Evolutionary conservation across 2,888 invertebrate genomes (phyloP).

Genomic region (Parascotia fuliginaria): DNA sequence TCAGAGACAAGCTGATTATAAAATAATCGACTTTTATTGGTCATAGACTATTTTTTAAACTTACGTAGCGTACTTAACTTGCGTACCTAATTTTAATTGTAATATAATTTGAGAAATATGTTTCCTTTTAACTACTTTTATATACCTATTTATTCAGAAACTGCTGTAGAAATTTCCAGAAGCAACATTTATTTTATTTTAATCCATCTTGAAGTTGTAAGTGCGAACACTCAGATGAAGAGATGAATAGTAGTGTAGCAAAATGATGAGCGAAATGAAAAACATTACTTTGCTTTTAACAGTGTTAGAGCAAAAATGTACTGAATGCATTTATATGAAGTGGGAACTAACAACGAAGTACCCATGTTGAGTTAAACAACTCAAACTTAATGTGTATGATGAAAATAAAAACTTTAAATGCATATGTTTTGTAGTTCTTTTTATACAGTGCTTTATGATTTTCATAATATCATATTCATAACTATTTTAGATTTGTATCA

Average conservation of each 20-base stretch:
- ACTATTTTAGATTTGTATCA: too few species aligned
- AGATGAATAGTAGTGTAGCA: slow-evolving; percentile 4
- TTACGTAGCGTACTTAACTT: too few species aligned
- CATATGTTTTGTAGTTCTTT: not conserved
- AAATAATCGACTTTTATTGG: too few species aligned
- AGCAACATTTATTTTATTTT: not conserved
- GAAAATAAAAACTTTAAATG: not conserved
- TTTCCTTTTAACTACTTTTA: too few species aligned
- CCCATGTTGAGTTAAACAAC: not conserved
- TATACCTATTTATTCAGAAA: not conserved
- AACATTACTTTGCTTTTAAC: slow-evolving; percentile 13
- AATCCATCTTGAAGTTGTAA: slow-evolving; percentile 3
- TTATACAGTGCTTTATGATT: too few species aligned
- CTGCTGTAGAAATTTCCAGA: not conserved
- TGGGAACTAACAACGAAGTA: not conserved
- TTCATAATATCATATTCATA: too few species aligned
- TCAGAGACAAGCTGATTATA: too few species aligned
- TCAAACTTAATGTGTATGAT: not conserved
- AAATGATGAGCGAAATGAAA: slow-evolving; percentile 9
- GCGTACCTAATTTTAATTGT: too few species aligned
- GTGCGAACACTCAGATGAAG: slow-evolving; percentile 6
- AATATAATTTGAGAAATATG: too few species aligned
- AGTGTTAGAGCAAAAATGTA: not conserved
- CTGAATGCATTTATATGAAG: slow-evolving; percentile 1
- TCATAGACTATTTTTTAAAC: too few species aligned